Base-by-base conservation (phyloP, 2,113 vertebrate genomes). In the Mesoclemmys tuberculata region DNA sequence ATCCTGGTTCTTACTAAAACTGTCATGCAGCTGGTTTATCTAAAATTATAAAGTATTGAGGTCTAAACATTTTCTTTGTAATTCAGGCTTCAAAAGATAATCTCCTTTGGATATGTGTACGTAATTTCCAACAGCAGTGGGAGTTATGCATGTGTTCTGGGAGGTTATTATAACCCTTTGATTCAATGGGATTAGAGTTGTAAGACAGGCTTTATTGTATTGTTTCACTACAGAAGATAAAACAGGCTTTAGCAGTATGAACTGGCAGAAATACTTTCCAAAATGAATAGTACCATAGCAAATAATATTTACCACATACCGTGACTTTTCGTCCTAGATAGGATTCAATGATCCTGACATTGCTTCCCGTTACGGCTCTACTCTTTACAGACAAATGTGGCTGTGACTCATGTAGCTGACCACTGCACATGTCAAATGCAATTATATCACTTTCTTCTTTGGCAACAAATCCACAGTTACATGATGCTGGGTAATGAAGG, bases 291-390 rank as follows among this genome's bases (percentile, higher is more conserved):
- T 83, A 18, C 18, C 19, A 93, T 98, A 79, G 0, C 18, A 79
- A 84, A 44, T 22, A 89, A 90, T 84, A 90, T 87, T 90, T 78
- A 48, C 82, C 85, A 98, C 99, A 97, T 98, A 99, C 99, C 8
- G 99, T 99, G 94, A 99, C 97, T 99, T 99, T 99, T 96, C 98
- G 99, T 95, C 99, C 99, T 82, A 98, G 98, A 96, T 99, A 99
- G 84, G 99, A 99, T 97, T 99, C 99, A 3, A 97, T 98, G 95
- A 99, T 98, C 95, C 95, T 98, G 77, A 99, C 90, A 93, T 97
- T 96, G 51, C 97, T 98, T 89, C 96, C 97, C 52, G 83, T 91
- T 58, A 96, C 48, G 90, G 98, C 98, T 96, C 98, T 98, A 82
- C 95, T 99, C 97, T 98, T 99, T 90, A 99, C 96, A 13, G 97